Conservation (phyloP, 1,140 invertebrate species). For the Grapholita molesta region DNA sequence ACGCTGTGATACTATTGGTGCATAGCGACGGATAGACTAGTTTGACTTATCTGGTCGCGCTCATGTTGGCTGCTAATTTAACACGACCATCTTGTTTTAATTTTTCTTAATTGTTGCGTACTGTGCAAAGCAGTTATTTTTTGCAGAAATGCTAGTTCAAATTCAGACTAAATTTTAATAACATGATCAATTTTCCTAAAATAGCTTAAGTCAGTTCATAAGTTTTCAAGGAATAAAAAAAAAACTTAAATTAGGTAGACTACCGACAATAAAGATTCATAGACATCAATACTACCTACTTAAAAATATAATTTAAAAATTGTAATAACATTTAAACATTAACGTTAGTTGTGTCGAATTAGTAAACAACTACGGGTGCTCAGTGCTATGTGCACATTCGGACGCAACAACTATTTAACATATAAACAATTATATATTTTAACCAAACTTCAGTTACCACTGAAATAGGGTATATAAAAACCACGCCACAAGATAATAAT, state of each 20-base stretch:
- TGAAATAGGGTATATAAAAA: background rate
- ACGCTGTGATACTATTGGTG: background rate
- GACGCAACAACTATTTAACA: background rate
- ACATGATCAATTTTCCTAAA: too few relatives aligned
- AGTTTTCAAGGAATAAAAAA: background rate
- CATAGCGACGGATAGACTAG: background rate
- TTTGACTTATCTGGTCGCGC: background rate
- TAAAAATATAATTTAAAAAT: background rate
- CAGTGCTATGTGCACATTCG: slow-evolving; percentile 47
- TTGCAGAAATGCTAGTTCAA: too few relatives aligned
- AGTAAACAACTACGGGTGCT: slow-evolving; percentile 52
- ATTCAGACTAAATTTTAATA: too few relatives aligned
- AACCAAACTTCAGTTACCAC: background rate
- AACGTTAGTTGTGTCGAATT: slow-evolving; percentile 52
- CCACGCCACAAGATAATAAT: background rate
- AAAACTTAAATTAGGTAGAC: background rate
- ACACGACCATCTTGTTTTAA: background rate
- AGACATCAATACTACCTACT: background rate
- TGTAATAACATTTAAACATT: slow-evolving; percentile 6
- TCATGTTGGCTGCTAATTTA: background rate
- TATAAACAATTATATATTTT: slow-evolving; percentile 3
- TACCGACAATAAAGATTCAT: background rate
- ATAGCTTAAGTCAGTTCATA: background rate
- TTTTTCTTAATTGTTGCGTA: background rate
- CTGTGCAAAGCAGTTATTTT: background rate